Evolutionary conservation across 2,797 vertebrate genomes (phyloP), one percentile per base, ranked within the genome.

Genomic region (Neopelma chrysocephalum): DNA sequence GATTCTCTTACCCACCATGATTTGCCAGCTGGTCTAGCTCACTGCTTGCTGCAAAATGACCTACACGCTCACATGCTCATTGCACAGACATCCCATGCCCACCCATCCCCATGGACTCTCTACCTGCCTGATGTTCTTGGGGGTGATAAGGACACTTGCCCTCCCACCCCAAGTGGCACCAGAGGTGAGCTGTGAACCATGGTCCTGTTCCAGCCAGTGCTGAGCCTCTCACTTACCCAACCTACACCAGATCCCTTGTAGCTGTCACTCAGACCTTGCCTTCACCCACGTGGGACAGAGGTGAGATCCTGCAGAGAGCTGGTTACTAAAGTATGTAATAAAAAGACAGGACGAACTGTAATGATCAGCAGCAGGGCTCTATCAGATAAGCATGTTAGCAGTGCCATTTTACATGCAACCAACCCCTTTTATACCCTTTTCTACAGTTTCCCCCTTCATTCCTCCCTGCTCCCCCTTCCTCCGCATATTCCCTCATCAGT

Each of bases 1-100:
- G 15, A 64, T 15, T 3, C 9, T 16, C 62, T 47, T 38, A 50
- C 6, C 26, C 6, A 27, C 3, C 2, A 12, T 0, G 0, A 6
- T 83, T 72, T 61, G 13, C 42, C 57, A 71, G 6, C 27, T 66
- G 18, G 3, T 82, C 27, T 66, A 32, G 23, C 38, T 78, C 62
- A 57, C 7, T 29, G 21, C 31, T 87, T 38, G 40, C 76, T 60
- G 36, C n/a, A 75, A 73, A 58, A 64, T 40, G 38, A 50, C 12
- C 10, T 7, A 23, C 0, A 16, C 20, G 15, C 15, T 45, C 53
- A 64, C 8, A 40, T 1, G 1, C 3, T 54, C 15, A 2, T n/a
- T 48, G 57, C 40, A 40, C 20, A 58, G 57, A 20, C 32, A 66
- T 15, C 13, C 8, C 36, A 9, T 4, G 20, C 25, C 3, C 10